phyloP scores from a whole-genome alignment of 2,888 invertebrate species.

The Phaedon cochleariae region DNA sequence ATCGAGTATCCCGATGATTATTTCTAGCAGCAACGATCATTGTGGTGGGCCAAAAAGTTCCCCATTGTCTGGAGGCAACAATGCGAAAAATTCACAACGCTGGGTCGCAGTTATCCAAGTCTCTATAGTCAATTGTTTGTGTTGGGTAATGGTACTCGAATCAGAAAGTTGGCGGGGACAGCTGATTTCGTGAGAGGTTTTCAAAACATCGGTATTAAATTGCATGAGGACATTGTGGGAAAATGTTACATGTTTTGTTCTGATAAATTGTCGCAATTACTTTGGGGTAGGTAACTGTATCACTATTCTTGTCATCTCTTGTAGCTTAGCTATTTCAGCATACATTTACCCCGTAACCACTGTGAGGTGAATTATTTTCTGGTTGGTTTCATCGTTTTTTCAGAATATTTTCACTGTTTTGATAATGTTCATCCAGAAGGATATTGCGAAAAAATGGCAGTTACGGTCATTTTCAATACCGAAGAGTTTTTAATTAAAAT shows the following conservation, averaged over 20 bases:
- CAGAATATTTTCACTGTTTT: no score
- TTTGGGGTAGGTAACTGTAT: no score
- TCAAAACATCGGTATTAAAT: constrained; percentile 39
- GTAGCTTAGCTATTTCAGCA: no score
- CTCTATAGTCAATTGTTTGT: constrained; percentile 57
- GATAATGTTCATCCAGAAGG: no score
- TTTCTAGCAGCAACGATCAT: constrained; percentile 31
- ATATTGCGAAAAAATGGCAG: no score
- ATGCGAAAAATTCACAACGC: constrained; percentile 55
- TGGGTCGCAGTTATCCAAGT: constrained; percentile 50
- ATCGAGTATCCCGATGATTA: constrained; percentile 37
- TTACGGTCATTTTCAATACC: no score
- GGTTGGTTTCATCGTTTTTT: no score
- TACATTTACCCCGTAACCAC: no score
- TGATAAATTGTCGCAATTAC: not conserved
- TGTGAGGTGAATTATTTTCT: no score
- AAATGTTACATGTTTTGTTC: constrained; percentile 7
- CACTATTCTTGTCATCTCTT: no score
- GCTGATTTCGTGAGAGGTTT: constrained; percentile 44
- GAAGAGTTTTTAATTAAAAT: no score
- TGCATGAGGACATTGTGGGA: constrained; percentile 22
- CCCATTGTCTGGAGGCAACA: constrained; percentile 58
- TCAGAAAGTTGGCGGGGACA: constrained; percentile 41
- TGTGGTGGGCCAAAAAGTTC: constrained; percentile 49
- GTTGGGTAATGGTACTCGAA: constrained; percentile 39